Evolutionary conservation across 2,113 vertebrate genomes (phyloP).

Genomic region (Lepidothrix coronata): DNA sequence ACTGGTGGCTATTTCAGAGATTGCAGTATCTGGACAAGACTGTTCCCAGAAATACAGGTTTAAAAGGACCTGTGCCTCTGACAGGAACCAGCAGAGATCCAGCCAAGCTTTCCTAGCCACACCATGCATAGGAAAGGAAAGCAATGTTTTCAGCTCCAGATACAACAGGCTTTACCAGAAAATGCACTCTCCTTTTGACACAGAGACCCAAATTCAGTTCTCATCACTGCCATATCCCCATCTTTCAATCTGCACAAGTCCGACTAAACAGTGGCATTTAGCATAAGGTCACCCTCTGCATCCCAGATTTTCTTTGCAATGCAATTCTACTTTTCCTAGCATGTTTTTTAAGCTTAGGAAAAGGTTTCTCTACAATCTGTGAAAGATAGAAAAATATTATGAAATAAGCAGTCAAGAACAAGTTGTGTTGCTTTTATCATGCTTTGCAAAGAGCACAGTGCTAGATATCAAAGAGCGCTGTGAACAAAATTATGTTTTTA

Average conservation of each 20-base stretch:
- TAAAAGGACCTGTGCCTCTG: neutral
- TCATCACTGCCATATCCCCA: rapidly evolving
- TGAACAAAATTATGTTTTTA: neutral
- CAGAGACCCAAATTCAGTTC: neutral
- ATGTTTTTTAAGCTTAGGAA: neutral
- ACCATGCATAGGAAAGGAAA: neutral
- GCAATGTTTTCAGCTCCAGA: neutral
- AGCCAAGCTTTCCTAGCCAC: neutral
- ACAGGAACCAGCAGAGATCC: neutral
- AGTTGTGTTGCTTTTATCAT: neutral
- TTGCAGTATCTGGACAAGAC: neutral
- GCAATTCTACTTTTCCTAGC: neutral
- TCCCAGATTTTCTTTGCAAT: neutral
- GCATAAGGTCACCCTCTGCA: neutral
- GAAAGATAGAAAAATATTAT: neutral
- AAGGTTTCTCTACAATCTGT: rapidly evolving
- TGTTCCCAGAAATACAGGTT: neutral
- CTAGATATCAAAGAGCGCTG: neutral
- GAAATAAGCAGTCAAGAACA: neutral
- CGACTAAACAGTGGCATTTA: neutral
- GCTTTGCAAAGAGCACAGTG: neutral
- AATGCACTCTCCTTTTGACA: neutral
- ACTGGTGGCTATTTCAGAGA: neutral
- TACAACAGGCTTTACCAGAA: neutral
- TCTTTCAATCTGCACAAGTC: neutral